Evolutionary conservation across 1,140 invertebrate genomes (phyloP).

Genomic region (Teleogryllus occipitalis): DNA sequence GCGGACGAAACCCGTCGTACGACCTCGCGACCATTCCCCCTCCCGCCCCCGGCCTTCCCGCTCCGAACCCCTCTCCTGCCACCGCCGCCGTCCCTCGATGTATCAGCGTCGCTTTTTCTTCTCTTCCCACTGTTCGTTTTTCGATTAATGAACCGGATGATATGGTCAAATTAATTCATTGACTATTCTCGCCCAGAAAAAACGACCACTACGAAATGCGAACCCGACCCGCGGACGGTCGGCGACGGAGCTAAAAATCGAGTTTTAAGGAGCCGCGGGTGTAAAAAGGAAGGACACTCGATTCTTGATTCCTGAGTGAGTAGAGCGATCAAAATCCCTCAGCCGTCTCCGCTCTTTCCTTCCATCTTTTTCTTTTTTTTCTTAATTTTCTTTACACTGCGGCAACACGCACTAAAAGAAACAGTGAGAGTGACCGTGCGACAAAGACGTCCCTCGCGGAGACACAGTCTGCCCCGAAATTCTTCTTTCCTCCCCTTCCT

Average conservation of each 20-base stretch:
- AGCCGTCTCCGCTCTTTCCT: not conserved
- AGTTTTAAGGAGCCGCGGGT: not conserved
- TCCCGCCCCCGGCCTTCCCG: no score
- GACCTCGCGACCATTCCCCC: not conserved
- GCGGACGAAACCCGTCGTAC: not conserved
- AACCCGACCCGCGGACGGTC: not conserved
- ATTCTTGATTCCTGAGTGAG: not conserved
- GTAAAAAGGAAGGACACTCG: not conserved
- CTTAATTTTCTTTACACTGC: not conserved
- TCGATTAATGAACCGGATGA: not conserved
- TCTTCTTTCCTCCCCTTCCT: not conserved
- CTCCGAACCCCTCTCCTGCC: not conserved
- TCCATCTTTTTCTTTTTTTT: not conserved
- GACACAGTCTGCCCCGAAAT: not conserved
- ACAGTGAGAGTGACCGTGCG: not conserved
- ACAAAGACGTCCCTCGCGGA: not conserved
- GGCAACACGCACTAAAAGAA: not conserved
- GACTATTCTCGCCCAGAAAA: not conserved
- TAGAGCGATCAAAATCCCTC: not conserved
- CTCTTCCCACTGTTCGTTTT: not conserved
- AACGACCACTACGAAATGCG: not conserved
- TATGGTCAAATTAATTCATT: slow-evolving; percentile 6
- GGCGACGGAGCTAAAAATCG: not conserved
- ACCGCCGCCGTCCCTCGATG: not conserved
- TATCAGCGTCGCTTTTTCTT: not conserved